Evolutionary conservation across 1,140 invertebrate genomes (phyloP).

Genomic region (Spodoptera frugiperda): DNA sequence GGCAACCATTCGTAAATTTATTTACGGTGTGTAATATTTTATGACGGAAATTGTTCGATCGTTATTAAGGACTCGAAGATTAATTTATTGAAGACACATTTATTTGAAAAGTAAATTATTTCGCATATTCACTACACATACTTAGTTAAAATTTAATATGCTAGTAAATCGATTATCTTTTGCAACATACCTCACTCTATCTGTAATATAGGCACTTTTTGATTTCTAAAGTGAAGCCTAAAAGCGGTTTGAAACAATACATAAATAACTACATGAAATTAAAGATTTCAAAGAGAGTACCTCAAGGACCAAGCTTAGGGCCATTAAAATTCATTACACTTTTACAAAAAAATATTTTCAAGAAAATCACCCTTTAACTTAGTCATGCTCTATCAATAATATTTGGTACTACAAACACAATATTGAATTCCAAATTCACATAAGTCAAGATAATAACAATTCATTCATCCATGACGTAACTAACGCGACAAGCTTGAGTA

Average conservation of each 20-base stretch:
- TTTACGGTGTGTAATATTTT: constrained; percentile 34
- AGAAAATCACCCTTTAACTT: too few relatives aligned
- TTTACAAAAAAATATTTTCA: too few relatives aligned
- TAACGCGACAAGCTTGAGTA: background rate
- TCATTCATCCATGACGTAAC: background rate
- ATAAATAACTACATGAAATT: too few relatives aligned
- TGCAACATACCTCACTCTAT: too few relatives aligned
- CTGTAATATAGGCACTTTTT: too few relatives aligned
- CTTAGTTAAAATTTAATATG: background rate
- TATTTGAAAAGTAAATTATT: background rate
- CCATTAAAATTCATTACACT: too few relatives aligned
- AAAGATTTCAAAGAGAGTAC: too few relatives aligned
- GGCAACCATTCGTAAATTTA: constrained; percentile 31
- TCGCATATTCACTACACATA: background rate
- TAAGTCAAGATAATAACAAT: constrained; percentile 4
- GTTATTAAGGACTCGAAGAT: constrained; percentile 7
- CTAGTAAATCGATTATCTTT: background rate
- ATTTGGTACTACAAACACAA: too few relatives aligned
- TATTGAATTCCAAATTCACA: background rate
- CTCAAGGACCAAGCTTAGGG: too few relatives aligned
- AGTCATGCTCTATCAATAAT: too few relatives aligned
- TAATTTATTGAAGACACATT: background rate
- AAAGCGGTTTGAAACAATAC: too few relatives aligned
- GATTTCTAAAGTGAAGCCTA: too few relatives aligned
- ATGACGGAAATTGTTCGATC: constrained; percentile 23